Base-by-base conservation (phyloP, 2,113 vertebrate species). In the Pyxicephalus adspersus region DNA sequence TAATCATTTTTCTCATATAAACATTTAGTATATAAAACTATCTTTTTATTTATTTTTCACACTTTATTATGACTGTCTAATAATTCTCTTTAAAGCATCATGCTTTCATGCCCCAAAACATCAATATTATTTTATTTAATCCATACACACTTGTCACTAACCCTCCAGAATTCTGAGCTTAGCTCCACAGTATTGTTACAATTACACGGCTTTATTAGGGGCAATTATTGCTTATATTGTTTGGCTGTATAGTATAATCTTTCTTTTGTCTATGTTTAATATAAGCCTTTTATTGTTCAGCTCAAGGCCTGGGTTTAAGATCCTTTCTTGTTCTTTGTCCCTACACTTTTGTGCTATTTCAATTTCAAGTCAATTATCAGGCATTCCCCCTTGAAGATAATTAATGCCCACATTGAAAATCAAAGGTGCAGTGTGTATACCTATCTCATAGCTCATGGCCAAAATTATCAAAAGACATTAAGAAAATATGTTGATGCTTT, bases 51-150 rank as follows among this genome's bases (percentile, higher is more conserved):
- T 52, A 64, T 54, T 45, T 65, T 45, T 45, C 2, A 8, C 9
- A 45, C 6, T 45, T 45, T 26, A 25, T 77, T 54, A 54, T 31
- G 13, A 26, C 26, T 3, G 19, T n/a, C 64, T 51, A 52, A 77
- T 51, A 64, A 20, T 51, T 60, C 20, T n/a, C 75, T 65, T 31
- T 51, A 77, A 19, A 77, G 52, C 60, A 64, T 52, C 50, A 28
- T 52, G 23, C 25, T 77, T 77, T 25, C 26, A 52, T 64, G 66
- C 15, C 50, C 19, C 17, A 55, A 64, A 65, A 55, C 63, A 78
- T 78, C 76, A 77, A 77, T 78, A 78, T 78, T 66, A 78, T 78
- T 67, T 78, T 78, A 78, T 29, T 78, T 66, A 25, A 74, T 74
- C 54, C 5, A 55, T 60, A 58, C 54, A n/a, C 58, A 55, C 71